These are phyloP conservation scores for Brachionus paranguensis DNA, from an alignment of 1,140 invertebrate species.

Conservation along the genomic window DNA sequence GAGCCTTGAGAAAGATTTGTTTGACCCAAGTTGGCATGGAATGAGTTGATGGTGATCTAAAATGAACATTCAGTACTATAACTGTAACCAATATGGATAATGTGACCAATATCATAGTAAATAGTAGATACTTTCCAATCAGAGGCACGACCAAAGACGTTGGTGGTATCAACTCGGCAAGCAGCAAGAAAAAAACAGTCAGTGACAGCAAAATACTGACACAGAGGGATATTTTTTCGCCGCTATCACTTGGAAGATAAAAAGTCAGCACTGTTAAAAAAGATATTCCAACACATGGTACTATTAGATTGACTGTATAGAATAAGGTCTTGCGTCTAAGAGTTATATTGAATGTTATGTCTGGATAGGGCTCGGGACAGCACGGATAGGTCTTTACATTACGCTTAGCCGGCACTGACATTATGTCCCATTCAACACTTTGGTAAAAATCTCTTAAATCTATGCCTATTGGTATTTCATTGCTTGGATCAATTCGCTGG, in stretches of 20 bases:
- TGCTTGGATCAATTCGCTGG: constrained; percentile 66
- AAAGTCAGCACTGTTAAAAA: constrained; percentile 97
- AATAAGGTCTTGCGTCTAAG: constrained; percentile 87
- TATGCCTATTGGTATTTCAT: constrained; percentile 53
- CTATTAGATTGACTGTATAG: constrained; percentile 97
- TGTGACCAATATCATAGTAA: constrained; percentile 99
- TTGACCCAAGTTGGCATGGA: constrained; percentile 70
- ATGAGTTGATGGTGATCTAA: constrained; percentile 79
- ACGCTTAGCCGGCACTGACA: constrained; percentile 67
- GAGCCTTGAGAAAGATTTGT: constrained; percentile 79
- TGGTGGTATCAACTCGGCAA: constrained; percentile 96
- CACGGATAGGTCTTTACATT: constrained; percentile 69
- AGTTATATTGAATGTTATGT: constrained; percentile 98
- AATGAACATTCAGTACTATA: constrained; percentile 98
- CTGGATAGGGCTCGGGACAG: constrained; percentile 83
- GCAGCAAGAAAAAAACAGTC: constrained; percentile 94
- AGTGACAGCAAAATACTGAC: constrained; percentile 97
- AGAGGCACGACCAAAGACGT: constrained; percentile 65
- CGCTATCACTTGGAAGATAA: constrained; percentile 94
- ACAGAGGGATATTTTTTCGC: constrained; percentile 92
- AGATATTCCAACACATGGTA: constrained; percentile 94
- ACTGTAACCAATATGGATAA: constrained; percentile 97
- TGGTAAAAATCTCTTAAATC: constrained; percentile 91
- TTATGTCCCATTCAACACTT: constrained; percentile 97
- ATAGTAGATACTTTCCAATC: constrained; percentile 95